phyloP scores from a whole-genome alignment of 2,797 vertebrate species.

The Ctenosaura bakeri region DNA sequence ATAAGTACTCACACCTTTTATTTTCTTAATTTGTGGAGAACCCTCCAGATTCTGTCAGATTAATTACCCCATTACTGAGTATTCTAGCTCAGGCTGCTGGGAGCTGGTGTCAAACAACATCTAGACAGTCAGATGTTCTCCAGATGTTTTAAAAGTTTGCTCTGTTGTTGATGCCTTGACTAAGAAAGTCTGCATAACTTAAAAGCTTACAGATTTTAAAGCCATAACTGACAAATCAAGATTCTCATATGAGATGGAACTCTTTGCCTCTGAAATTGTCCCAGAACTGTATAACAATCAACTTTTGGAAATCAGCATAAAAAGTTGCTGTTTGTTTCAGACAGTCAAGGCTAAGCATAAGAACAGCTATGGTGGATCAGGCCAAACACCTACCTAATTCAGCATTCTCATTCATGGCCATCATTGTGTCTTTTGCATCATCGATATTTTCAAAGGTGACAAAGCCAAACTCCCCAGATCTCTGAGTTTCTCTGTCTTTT shows the following conservation, averaged over 20 bases:
- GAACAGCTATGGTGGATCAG: not conserved
- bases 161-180: not conserved
- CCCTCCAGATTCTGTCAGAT: no score
- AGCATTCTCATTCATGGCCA: conserved; percentile 90
- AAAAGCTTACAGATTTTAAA: not conserved
- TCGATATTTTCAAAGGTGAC: conserved; percentile 94
- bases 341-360: not conserved
- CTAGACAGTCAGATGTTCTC: not conserved
- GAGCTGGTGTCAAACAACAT: not conserved
- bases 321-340: not conserved
- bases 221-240: not conserved
- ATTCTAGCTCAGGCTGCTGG: not conserved
- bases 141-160: not conserved
- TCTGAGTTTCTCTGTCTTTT: conserved; percentile 93
- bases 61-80: not conserved
- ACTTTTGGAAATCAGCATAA: not conserved
- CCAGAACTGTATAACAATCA: not conserved
- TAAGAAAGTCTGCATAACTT: not conserved
- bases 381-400: not conserved
- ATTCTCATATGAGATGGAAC: not conserved
- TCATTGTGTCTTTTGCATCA: conserved; percentile 93
- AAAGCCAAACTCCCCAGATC: conserved; percentile 93
- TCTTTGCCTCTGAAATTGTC: not conserved
- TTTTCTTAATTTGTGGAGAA: not conserved
- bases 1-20: not conserved